Base-by-base conservation (phyloP, 2,797 vertebrate genomes). In the Adrianichthys oophorus region DNA sequence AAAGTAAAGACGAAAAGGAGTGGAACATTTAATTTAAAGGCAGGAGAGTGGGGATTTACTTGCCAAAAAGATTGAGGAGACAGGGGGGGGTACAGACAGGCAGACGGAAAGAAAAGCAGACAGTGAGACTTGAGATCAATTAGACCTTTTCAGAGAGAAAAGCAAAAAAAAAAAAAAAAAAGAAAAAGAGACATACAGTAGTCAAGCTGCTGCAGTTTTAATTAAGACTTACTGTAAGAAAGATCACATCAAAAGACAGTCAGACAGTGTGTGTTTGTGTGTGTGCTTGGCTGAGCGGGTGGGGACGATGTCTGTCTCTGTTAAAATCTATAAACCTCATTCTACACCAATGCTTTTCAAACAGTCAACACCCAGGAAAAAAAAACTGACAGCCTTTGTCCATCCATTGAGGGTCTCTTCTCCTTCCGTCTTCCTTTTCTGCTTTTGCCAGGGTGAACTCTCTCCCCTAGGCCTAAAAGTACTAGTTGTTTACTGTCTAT, bases 401-500 rank as follows among this genome's bases (percentile, higher is more conserved):
- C 74, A 60, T 76, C 78, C 60, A 72, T 51, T 49, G 51, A 19
- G 44, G 47, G 56, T 72, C 73, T 76, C 48, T 62, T 48, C 63
- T 57, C 56, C 56, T 55, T 58, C 66, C 46, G 42, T 54, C n/a
- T 55, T 63, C 21, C 53, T 69, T 85, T 74, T 72, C 48, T 74
- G 74, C 57, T 56, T 14, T 23, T 75, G 78, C 81, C 83, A 83
- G 82, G 85, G 48, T 62, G 67, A 87, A 85, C 76, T 74, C 73
- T 89, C 82, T 87, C 70, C 70, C 56, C 74, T 84, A 57, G 12
- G 77, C 80, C 80, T 82, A 87, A 87, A 86, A 87, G 83, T 70
- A 59, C 73, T 72, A 76, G 76, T 85, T 89, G 85, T 89, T 88
- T 86, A 90, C 85, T 86, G 90, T 89, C 90, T 90, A 80, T 92